Evolutionary conservation across 2,113 vertebrate species (phyloP), one percentile per base, ranked within the genome.

Genomic region (Xenopus laevis): DNA sequence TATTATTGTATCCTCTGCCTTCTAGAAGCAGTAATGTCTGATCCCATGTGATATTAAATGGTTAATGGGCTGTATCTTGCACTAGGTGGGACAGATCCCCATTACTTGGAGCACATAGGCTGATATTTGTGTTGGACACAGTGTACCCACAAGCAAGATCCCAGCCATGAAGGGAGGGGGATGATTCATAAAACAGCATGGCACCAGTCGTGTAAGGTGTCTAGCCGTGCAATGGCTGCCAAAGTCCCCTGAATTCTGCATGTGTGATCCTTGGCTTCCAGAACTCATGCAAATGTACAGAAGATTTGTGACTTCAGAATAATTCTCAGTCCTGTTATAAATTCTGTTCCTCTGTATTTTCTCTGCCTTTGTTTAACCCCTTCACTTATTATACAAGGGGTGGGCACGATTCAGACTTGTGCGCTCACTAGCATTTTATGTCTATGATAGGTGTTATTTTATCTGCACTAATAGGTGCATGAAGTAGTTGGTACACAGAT

Each of bases 51-150:
- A 40, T 50, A 3, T 47, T 6, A 50, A 12, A 50, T 50, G 47
- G 33, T 40, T 50, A 50, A 50, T 50, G 47, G 3, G 13, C 40
- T 33, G 64, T 46, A 44, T 55, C 44, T 58, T 52, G 65, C n/a
- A 23, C 23, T 23, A 40, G 27, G 7, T 17, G 65, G 21, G 16
- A 45, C 17, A 20, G 52, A 40, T 45, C 27, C 30, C 47, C n/a
- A 30, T 23, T 17, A 33, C 59, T 53, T 18, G 13, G 46, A 15
- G 27, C 47, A 57, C 46, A 46, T 44, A 68, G 13, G 58, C 12
- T 27, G 67, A 40, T 61, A 2, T 68, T 82, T 77, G 50, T 55
- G 13, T 74, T 71, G 80, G 81, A 81, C 81, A 71, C 77, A 27
- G 4, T 46, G 45, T 50, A 60, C 68, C 52, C 4, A 12, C 53